phyloP scores from a whole-genome alignment of 2,797 vertebrate genomes.

The Acrossocheilus wenchowensis region DNA sequence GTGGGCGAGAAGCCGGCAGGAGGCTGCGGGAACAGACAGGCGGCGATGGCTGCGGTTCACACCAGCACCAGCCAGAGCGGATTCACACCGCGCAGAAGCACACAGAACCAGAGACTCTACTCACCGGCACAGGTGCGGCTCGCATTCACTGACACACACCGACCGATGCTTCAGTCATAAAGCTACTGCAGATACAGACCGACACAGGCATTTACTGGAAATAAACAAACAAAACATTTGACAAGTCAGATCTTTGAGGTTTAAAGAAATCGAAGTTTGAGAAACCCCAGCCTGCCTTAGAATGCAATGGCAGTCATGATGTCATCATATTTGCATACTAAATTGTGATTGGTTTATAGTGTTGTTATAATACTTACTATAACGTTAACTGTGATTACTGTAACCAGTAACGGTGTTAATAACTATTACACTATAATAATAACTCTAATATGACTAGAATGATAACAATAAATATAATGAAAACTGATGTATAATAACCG shows the following conservation, averaged over 20 bases:
- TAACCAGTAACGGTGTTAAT: background rate
- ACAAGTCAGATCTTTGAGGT: background rate
- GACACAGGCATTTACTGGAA: background rate
- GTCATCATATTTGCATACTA: background rate
- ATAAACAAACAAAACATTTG: background rate
- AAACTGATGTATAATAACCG: background rate
- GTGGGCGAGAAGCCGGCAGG: constrained; percentile 27
- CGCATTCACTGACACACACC: background rate
- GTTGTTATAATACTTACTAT: background rate
- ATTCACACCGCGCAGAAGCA: constrained; percentile 27
- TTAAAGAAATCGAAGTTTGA: too few species aligned
- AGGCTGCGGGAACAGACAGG: constrained; percentile 32
- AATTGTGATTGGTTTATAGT: background rate
- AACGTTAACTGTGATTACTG: background rate
- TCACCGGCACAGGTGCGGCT: constrained; percentile 90
- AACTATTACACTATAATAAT: background rate
- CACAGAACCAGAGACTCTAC: constrained; percentile 77
- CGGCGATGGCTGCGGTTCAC: constrained; percentile 45
- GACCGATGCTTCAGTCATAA: background rate
- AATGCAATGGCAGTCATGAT: background rate
- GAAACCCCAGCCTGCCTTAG: background rate
- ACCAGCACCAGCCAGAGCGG: constrained; percentile 48
- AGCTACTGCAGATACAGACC: background rate
- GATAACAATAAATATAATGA: background rate
- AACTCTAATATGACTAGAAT: background rate